Evolutionary conservation across 1,140 invertebrate species (phyloP).

Genomic region (Temnothorax curvispinosus): DNA sequence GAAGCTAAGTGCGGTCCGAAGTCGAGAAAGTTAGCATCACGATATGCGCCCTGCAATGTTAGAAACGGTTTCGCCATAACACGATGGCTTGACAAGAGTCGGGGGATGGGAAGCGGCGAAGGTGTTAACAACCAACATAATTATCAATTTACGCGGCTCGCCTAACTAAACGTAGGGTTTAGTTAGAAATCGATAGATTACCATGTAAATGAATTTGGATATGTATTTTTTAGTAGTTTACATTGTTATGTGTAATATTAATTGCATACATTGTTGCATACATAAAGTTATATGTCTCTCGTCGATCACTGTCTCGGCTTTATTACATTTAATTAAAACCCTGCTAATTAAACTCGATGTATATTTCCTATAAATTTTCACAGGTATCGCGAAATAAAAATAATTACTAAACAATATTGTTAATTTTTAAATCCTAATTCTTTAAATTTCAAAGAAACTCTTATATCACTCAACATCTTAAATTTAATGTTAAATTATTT

Average conservation of each 20-base stretch:
- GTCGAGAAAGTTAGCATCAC: constrained; percentile 54
- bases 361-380: background rate
- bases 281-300: background rate
- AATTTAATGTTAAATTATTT: background rate
- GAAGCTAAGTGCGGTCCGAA: constrained; percentile 48
- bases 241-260: background rate
- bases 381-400: background rate
- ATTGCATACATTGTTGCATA: background rate
- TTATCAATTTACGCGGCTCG: constrained; percentile 68
- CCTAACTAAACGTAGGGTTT: constrained; percentile 57
- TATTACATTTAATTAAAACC: background rate
- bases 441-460: background rate
- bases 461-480: background rate
- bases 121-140: constrained; percentile 69
- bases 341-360: background rate
- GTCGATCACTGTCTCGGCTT: background rate
- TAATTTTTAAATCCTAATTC: background rate
- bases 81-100: constrained; percentile 37
- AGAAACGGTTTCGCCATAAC: constrained; percentile 42
- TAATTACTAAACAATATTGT: background rate
- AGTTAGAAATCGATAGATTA: background rate
- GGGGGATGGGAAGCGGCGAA: constrained; percentile 34
- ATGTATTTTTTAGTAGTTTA: background rate
- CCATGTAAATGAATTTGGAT: background rate
- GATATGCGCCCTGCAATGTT: constrained; percentile 38